These are phyloP conservation scores for Neomorphus geoffroyi DNA, from an alignment of 2,797 vertebrate genomes.

Conservation along the genomic window DNA sequence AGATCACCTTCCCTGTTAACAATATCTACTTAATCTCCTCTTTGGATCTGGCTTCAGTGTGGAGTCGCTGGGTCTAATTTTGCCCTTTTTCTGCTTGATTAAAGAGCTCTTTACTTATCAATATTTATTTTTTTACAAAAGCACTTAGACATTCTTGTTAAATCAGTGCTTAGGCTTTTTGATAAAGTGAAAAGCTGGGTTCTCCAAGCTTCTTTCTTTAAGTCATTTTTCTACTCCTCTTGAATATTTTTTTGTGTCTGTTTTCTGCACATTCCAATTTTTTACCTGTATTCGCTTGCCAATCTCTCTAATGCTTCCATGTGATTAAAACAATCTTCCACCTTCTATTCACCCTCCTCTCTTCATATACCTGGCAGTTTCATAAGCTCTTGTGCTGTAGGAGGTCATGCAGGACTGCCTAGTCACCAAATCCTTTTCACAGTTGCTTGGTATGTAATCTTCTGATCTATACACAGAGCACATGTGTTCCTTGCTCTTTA, in stretches of 20 bases:
- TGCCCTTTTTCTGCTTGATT: background rate
- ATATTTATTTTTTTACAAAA: slow-evolving; percentile 11
- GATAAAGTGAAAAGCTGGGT: background rate
- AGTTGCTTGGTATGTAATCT: background rate
- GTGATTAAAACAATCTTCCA: slow-evolving; percentile 21
- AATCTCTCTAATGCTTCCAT: background rate
- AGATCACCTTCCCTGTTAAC: background rate
- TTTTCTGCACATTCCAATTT: background rate
- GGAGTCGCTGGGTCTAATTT: background rate
- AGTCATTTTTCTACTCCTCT: background rate
- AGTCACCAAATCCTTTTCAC: background rate
- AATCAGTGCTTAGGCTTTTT: background rate
- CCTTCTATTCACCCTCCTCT: background rate
- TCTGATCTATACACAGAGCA: background rate
- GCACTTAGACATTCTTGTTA: background rate
- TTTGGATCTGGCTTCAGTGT: background rate
- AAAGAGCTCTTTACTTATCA: background rate
- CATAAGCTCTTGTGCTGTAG: background rate
- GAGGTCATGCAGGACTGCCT: background rate
- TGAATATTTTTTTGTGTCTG: slow-evolving; percentile 10
- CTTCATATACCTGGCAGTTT: background rate
- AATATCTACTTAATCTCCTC: background rate
- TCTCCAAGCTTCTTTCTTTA: background rate
- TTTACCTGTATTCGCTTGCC: slow-evolving; percentile 2
- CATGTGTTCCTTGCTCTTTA: background rate